These are phyloP conservation scores for Catostomus latipinnis DNA, from an alignment of 2,797 vertebrate species.

Conservation along the genomic window DNA sequence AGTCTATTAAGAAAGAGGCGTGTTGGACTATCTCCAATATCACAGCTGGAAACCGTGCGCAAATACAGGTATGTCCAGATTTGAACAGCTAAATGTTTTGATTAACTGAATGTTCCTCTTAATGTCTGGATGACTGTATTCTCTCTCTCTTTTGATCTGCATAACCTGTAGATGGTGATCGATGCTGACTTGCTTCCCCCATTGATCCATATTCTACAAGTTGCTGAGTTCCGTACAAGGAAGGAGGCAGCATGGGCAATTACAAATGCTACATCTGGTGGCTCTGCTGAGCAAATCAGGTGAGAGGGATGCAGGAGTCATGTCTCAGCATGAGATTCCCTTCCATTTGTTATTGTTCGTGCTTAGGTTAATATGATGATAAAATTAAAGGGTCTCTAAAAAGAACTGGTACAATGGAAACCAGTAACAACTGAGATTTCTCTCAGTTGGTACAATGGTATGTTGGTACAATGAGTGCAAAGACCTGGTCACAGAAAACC, in stretches of 20 bases:
- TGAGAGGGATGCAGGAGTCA: slow-evolving; percentile 59
- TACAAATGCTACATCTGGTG: slow-evolving; percentile 95
- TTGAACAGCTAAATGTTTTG: not conserved
- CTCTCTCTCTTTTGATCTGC: not conserved
- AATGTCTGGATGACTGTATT: too few species aligned
- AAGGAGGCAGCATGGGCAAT: slow-evolving; percentile 97
- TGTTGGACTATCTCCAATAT: slow-evolving; percentile 98
- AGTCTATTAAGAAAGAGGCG: slow-evolving; percentile 95
- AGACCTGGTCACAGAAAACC: too few species aligned
- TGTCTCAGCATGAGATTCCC: too few species aligned
- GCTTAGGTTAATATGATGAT: too few species aligned
- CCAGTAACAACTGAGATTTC: too few species aligned
- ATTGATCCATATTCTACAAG: slow-evolving; percentile 93
- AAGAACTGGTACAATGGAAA: too few species aligned
- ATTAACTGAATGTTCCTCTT: not conserved
- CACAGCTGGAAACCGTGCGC: slow-evolving; percentile 94
- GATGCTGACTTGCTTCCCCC: slow-evolving; percentile 92
- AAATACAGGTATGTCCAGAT: slow-evolving; percentile 85
- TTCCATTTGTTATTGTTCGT: too few species aligned
- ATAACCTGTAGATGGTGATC: slow-evolving; percentile 85
- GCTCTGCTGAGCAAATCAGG: slow-evolving; percentile 96
- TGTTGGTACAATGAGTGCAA: too few species aligned
- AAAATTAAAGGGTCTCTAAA: too few species aligned
- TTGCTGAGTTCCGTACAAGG: slow-evolving; percentile 95
- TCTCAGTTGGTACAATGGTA: too few species aligned